phyloP scores from a whole-genome alignment of 1,140 invertebrate genomes.

The Bacillus rossius region DNA sequence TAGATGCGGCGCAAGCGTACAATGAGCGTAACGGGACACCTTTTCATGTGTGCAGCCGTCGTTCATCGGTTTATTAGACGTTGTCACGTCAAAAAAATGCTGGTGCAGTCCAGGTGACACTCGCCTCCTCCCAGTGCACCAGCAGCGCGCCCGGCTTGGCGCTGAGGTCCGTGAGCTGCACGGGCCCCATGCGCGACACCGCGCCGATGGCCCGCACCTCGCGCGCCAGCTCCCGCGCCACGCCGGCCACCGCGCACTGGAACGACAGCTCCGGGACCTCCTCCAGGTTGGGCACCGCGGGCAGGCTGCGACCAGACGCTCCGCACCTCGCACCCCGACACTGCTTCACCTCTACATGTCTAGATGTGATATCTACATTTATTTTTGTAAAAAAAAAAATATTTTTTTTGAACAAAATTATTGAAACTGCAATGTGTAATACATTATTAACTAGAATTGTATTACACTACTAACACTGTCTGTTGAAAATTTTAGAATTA shows the following conservation, averaged over 20 bases:
- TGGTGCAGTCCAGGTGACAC: background rate
- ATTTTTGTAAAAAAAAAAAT: background rate
- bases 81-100: too few species aligned
- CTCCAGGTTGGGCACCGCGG: conserved; percentile 22
- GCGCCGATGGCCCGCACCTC: conserved; percentile 12
- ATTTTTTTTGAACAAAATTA: background rate
- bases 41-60: too few species aligned
- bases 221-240: conserved; percentile 5
- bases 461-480: too few species aligned
- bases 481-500: too few species aligned
- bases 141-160: conserved; percentile 25
- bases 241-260: conserved; percentile 12
- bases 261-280: conserved; percentile 24
- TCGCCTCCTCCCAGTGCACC: conserved; percentile 25
- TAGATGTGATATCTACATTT: background rate
- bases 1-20: too few species aligned
- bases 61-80: too few species aligned
- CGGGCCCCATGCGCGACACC: conserved; percentile 24
- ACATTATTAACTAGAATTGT: too few species aligned
- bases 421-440: background rate
- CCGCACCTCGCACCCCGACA: background rate
- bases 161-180: conserved; percentile 18
- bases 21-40: too few species aligned
- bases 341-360: background rate
- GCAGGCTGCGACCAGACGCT: conserved; percentile 15